phyloP scores from a whole-genome alignment of 2,888 invertebrate species.

The Nasonovia ribisnigri region DNA sequence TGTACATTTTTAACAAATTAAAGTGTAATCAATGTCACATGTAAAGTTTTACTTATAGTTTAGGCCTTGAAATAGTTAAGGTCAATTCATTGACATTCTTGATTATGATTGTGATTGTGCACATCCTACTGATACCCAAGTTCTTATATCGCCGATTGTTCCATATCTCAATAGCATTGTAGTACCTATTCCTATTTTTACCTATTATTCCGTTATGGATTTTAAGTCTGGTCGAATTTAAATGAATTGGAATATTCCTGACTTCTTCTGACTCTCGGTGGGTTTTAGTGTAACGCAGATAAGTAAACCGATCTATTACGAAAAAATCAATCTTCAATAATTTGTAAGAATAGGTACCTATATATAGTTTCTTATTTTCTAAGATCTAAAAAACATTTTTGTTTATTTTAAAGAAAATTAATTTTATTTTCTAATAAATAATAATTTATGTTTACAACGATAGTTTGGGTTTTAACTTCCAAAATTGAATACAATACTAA shows the following conservation, averaged over 20 bases:
- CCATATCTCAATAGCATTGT: background rate
- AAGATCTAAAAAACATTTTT: background rate
- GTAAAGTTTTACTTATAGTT: background rate
- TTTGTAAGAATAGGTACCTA: background rate
- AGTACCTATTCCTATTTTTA: background rate
- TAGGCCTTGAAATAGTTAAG: background rate
- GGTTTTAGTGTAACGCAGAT: background rate
- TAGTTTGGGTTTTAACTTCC: background rate
- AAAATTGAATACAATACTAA: background rate
- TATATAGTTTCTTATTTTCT: background rate
- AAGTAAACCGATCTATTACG: background rate
- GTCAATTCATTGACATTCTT: background rate
- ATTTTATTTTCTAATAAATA: background rate
- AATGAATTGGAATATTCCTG: background rate
- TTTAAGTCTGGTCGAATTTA: background rate
- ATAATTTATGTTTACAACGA: background rate
- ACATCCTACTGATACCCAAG: background rate
- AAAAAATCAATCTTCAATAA: background rate
- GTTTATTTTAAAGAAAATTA: background rate
- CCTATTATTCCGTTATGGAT: background rate
- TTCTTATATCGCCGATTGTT: background rate
- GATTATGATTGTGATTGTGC: background rate
- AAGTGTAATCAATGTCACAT: background rate
- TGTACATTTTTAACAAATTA: background rate
- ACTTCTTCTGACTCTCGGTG: fast-evolving